phyloP scores from a whole-genome alignment of 2,113 vertebrate species.

The Thoracochromis brauschi region DNA sequence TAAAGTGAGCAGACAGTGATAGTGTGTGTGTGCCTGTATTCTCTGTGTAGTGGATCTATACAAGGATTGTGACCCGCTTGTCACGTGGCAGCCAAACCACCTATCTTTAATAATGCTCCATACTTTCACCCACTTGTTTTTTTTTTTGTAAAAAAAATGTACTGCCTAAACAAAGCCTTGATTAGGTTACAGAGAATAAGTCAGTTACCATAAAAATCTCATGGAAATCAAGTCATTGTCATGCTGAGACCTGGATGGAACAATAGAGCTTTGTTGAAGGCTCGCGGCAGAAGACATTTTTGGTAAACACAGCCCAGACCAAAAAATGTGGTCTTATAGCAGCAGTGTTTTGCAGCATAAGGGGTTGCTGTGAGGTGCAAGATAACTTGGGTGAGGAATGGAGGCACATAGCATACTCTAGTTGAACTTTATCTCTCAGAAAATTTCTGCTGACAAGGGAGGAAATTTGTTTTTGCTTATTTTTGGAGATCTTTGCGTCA shows the following conservation, averaged over 20 bases:
- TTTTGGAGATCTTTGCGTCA: not conserved
- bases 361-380: not conserved
- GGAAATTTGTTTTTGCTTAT: not conserved
- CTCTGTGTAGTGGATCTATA: not conserved
- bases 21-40: not conserved
- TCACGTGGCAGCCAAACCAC: slow-evolving; percentile 3
- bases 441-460: slow-evolving; percentile 2
- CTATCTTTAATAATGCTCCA: not conserved
- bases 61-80: not conserved
- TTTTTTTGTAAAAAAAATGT: not conserved
- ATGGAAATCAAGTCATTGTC: slow-evolving; percentile 13
- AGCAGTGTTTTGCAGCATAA: not conserved
- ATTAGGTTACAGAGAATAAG: slow-evolving; percentile 43
- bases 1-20: not conserved
- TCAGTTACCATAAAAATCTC: slow-evolving; percentile 20
- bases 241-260: not conserved
- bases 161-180: not conserved
- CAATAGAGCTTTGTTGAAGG: slow-evolving; percentile 21
- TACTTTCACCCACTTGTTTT: not conserved
- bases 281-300: not conserved
- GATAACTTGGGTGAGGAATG: not conserved
- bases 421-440: slow-evolving; percentile 12
- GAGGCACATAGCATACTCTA: not conserved
- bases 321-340: not conserved
- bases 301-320: not conserved